phyloP scores from a whole-genome alignment of 2,888 invertebrate genomes.

The Oscheius onirici region DNA sequence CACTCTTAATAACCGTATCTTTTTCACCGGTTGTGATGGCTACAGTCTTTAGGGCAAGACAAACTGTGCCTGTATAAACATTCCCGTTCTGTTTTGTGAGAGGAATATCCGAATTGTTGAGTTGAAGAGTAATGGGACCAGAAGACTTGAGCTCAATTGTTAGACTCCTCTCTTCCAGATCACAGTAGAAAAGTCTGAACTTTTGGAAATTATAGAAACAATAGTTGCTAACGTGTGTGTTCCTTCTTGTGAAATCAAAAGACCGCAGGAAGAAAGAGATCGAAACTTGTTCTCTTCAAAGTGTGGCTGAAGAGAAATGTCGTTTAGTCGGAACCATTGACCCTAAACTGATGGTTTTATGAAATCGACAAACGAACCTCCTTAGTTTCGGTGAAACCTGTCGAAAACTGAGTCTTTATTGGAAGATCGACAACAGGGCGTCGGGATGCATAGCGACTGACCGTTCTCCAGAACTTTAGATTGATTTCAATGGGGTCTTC shows the following conservation, averaged over 20 bases:
- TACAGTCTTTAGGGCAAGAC: background rate
- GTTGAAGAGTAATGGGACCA: background rate
- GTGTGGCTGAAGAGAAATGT: conserved; percentile 25
- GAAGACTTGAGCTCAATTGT: background rate
- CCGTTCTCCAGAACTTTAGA: conserved; percentile 20
- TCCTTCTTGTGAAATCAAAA: background rate
- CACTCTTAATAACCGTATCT: conserved; percentile 5
- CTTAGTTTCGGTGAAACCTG: conserved; percentile 10
- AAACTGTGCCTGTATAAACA: background rate
- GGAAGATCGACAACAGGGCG: conserved; percentile 27
- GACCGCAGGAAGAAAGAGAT: background rate
- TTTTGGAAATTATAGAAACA: background rate
- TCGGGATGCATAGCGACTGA: background rate
- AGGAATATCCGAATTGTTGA: background rate
- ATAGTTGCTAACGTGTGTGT: conserved; percentile 3
- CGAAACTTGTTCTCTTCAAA: background rate
- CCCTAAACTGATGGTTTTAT: background rate
- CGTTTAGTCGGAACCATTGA: conserved; percentile 14
- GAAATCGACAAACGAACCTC: conserved; percentile 1
- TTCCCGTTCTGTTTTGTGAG: background rate
- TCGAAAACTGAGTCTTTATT: conserved; percentile 13
- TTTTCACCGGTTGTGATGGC: background rate
- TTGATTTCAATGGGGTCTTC: conserved; percentile 39
- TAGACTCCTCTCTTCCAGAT: background rate
- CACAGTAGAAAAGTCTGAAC: conserved; percentile 17